Conservation (phyloP, 2,113 vertebrate species). For the Periophthalmodon schlosseri region DNA sequence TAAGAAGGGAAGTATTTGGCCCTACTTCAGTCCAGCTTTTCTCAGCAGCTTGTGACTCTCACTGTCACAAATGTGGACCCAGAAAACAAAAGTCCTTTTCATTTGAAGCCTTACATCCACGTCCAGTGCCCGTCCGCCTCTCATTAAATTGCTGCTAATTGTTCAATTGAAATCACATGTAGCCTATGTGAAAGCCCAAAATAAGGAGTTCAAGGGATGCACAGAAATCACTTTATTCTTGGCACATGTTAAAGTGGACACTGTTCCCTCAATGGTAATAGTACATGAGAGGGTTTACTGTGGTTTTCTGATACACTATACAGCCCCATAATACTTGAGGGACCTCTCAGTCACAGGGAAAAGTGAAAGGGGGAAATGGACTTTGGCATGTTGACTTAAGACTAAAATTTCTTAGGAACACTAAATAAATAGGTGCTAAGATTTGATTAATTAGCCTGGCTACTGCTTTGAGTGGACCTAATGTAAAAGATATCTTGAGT, state of each 20-base stretch:
- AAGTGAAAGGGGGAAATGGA: constrained; percentile 68
- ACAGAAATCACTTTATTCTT: constrained; percentile 57
- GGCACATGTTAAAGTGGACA: constrained; percentile 34
- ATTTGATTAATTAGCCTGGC: constrained; percentile 61
- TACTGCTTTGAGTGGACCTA: constrained; percentile 39
- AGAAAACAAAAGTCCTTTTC: constrained; percentile 70
- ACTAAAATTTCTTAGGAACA: constrained; percentile 64
- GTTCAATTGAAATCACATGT: constrained; percentile 81
- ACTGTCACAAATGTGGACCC: constrained; percentile 44
- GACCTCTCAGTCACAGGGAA: constrained; percentile 42
- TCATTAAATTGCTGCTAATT: constrained; percentile 80
- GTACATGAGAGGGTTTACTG: not conserved
- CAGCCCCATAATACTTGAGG: constrained; percentile 6
- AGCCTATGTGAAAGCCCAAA: constrained; percentile 48
- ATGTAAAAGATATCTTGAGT: constrained; percentile 30
- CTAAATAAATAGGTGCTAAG: constrained; percentile 71
- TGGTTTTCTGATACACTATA: not conserved
- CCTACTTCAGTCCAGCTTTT: constrained; percentile 22
- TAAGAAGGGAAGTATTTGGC: constrained; percentile 33
- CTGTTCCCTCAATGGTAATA: constrained; percentile 18
- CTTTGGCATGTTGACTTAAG: constrained; percentile 74
- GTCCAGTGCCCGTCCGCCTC: constrained; percentile 49
- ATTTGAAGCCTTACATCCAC: constrained; percentile 66
- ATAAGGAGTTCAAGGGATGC: constrained; percentile 53
- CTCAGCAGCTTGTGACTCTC: constrained; percentile 67